A percentile compares a stretch with the other conserved stretches of the same genome.
phyloP scores from a whole-genome alignment of 2,888 invertebrate genomes.

The Stenolophus ochropezus region DNA sequence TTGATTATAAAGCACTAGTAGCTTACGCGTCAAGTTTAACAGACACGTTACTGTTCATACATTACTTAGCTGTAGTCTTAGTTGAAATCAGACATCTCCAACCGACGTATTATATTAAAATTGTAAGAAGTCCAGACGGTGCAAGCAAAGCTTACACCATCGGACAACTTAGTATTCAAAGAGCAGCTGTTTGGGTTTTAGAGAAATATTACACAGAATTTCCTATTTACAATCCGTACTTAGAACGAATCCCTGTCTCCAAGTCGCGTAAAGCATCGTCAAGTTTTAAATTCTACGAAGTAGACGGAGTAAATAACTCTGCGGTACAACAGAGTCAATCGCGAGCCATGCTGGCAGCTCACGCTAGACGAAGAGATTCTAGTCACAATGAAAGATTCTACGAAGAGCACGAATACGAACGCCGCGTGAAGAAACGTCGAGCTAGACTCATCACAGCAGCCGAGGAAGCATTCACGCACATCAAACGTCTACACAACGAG shows the following conservation, averaged over 20 bases:
- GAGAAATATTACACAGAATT: conserved; percentile 98
- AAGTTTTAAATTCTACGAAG: conserved; percentile 98
- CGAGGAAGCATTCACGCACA: conserved; percentile 98
- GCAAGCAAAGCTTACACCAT: conserved; percentile 91
- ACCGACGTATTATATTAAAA: conserved; percentile 90
- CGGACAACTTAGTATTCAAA: conserved; percentile 93
- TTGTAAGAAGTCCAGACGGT: conserved; percentile 97
- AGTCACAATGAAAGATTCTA: conserved; percentile 98
- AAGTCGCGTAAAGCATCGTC: conserved; percentile 86
- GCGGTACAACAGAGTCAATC: conserved; percentile 83
- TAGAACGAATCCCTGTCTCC: conserved; percentile 92
- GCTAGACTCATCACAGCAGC: conserved; percentile 94
- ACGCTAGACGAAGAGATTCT: conserved; percentile 89
- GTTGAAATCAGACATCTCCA: conserved; percentile 95
- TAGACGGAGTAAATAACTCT: conserved; percentile 84
- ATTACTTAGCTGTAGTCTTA: conserved; percentile 93
- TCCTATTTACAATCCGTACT: conserved; percentile 96
- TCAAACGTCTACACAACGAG: conserved; percentile 86
- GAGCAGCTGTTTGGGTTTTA: conserved; percentile 95
- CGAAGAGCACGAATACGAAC: conserved; percentile 97
- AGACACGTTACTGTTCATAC: conserved; percentile 95
- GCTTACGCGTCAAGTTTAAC: conserved; percentile 94
- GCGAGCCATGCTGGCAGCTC: conserved; percentile 82
- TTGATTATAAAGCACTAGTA: conserved; percentile 91
- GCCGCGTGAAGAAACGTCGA: conserved; percentile 91